Base-by-base conservation (phyloP, 1,140 invertebrate genomes). In the Drosophila arawakana region DNA sequence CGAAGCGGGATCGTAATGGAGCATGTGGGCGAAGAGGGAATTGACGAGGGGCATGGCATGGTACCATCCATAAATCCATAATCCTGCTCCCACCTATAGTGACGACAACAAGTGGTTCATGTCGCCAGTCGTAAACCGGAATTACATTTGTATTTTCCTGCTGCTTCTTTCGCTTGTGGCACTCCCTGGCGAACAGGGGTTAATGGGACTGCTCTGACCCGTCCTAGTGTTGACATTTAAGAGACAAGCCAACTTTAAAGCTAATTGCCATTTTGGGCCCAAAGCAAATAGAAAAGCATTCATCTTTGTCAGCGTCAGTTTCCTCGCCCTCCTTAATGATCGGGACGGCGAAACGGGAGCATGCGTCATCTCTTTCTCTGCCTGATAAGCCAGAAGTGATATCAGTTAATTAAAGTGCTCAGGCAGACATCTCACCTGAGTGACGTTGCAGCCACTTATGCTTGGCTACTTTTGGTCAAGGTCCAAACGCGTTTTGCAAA, bases 41-140 rank as follows among this genome's bases (percentile, higher is more conserved):
- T 52, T 43, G 21, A 30, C 35, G 72, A 76, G 52, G 44, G 66
- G 30, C n/a, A 3, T 25, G 52, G 35, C 13, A 10, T 39, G 37
- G 35, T 21, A 9, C 44, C 41, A 59, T 59, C 18, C 57, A 59
- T 59, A 46, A 59, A 59, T 59, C 57, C 41, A 59, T 59, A 59
- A 59, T 59, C 57, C 41, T 46, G 37, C 37, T 15, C 54, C 54
- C 54, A 2, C 41, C 3, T 21, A 8, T 21, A 37, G 18, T 5
- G 41, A 15, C 63, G 69, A 78, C 82, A 85, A 82, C 82, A 88
- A 85, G 82, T 88, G 81, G 81, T 61, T 58, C 55, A 66, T 50
- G 57, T 79, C 57, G 60, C 81, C 75, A 85, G 63, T 72, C 50
- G 81, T 88, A 82, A 86, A 85, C 72, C 62, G 82, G 66, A 71